Evolutionary conservation across 2,113 vertebrate species (phyloP).

Genomic region (Marcusenius ussheri): DNA sequence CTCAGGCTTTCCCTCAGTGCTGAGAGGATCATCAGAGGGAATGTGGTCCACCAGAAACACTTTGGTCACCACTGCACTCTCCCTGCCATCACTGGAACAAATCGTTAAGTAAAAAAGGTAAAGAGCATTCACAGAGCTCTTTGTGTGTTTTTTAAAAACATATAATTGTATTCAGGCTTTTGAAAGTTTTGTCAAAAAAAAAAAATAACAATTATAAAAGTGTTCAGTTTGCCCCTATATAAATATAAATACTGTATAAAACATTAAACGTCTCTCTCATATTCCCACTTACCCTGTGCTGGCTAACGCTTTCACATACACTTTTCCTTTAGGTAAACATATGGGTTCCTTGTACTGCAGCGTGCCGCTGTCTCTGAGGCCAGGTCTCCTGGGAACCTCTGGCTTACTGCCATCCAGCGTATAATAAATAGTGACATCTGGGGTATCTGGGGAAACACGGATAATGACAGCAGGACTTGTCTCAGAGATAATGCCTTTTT

Average conservation of each 20-base stretch:
- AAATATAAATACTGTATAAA: background rate
- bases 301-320: constrained; percentile 75
- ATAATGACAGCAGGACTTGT: background rate
- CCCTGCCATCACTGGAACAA: constrained; percentile 71
- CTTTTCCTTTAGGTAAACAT: constrained; percentile 71
- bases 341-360: constrained; percentile 72
- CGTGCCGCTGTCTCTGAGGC: constrained; percentile 56
- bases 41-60: constrained; percentile 70
- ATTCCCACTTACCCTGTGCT: constrained; percentile 66
- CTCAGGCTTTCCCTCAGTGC: constrained; percentile 44
- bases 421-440: constrained; percentile 72
- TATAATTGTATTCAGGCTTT: background rate
- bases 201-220: background rate
- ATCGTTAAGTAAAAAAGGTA: background rate
- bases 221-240: background rate
- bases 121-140: background rate
- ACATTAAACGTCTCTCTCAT: too few relatives aligned
- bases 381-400: constrained; percentile 53
- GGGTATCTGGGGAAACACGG: constrained; percentile 60
- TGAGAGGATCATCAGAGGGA: constrained; percentile 29
- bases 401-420: constrained; percentile 85
- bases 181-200: background rate
- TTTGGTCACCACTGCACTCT: constrained; percentile 82
- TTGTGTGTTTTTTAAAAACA: background rate
- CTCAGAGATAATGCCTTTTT: background rate